A percentile compares a stretch with the other conserved stretches of the same genome.
phyloP scores from a whole-genome alignment of 2,113 vertebrate species.

The Hemiprocne comata region DNA sequence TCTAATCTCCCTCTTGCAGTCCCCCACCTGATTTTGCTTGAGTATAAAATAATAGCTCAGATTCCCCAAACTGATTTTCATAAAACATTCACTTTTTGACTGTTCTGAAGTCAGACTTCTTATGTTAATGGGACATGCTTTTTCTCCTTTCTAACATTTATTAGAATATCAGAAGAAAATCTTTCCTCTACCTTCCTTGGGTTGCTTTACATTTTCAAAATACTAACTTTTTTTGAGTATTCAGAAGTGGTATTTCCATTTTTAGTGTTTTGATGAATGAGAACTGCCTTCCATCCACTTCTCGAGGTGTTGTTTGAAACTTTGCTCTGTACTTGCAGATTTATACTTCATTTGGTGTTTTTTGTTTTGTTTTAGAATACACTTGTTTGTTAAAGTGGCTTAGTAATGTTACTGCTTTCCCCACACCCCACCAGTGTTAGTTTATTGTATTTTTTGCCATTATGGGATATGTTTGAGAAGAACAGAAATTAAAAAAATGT shows the following conservation, averaged over 20 bases:
- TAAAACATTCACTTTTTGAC: background rate
- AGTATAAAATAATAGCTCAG: background rate
- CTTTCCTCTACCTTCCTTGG: background rate
- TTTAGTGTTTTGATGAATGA: background rate
- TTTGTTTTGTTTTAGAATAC: background rate
- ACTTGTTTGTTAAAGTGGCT: background rate
- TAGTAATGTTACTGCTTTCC: background rate
- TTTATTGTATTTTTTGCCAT: background rate
- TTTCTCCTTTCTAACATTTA: background rate
- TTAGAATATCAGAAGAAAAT: background rate
- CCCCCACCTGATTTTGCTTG: background rate
- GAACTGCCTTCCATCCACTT: background rate
- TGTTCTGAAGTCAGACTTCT: background rate
- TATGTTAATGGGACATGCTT: background rate
- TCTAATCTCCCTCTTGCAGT: background rate
- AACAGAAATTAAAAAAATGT: conserved; percentile 25
- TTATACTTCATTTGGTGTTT: background rate
- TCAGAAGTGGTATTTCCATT: background rate
- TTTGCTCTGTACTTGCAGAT: background rate
- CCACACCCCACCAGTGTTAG: background rate
- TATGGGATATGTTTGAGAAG: conserved; percentile 4
- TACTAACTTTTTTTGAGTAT: background rate
- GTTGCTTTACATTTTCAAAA: background rate
- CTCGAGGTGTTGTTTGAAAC: background rate
- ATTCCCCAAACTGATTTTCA: background rate